These are phyloP conservation scores for Calyptomena viridis DNA, from an alignment of 2,113 vertebrate species.

Conservation along the genomic window DNA sequence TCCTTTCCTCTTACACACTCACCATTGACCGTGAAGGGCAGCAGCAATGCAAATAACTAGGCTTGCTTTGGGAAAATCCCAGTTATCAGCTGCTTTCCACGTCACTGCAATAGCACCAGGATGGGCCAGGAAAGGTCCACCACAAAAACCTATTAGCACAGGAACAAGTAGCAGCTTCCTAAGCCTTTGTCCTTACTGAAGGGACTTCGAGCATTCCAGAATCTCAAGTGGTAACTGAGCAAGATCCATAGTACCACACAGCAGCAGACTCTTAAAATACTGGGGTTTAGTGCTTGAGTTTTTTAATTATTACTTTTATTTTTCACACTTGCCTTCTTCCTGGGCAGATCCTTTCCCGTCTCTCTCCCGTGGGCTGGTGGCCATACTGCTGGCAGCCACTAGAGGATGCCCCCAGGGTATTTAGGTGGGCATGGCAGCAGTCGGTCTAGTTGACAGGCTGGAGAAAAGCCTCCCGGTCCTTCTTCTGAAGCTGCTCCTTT, in stretches of 20 bases:
- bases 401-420: background rate
- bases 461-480: background rate
- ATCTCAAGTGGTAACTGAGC: background rate
- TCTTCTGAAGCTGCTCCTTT: background rate
- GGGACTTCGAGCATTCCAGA: background rate
- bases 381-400: background rate
- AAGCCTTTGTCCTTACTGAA: background rate
- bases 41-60: background rate
- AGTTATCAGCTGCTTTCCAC: background rate
- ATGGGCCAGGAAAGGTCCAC: background rate
- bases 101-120: background rate
- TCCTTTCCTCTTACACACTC: background rate
- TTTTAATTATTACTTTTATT: background rate
- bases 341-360: background rate
- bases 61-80: background rate
- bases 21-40: background rate
- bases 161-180: background rate
- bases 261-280: background rate
- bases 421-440: background rate
- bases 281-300: background rate
- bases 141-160: background rate
- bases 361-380: too few species aligned
- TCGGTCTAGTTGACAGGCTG: too few species aligned
- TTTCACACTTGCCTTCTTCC: background rate
- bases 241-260: accelerated